Evolutionary conservation across 2,888 invertebrate species (phyloP), one percentile per base, ranked within the genome.

Genomic region (Orthosia incerta): DNA sequence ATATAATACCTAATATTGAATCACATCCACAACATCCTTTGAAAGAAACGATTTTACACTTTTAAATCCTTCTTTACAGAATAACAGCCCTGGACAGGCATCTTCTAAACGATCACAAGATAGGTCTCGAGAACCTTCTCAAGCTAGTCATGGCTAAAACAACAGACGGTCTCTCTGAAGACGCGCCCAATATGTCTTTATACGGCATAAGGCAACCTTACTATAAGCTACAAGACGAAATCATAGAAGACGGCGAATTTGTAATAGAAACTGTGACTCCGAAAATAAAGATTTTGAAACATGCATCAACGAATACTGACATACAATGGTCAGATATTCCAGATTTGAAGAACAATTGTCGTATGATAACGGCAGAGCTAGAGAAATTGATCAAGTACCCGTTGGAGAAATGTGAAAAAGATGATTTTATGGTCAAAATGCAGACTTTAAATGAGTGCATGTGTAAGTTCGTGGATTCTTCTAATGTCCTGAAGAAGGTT

Each of bases 71-170:
- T 50, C 13, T 74, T 89, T 86, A 0, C 93, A 96, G 96, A 79
- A 96, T 96, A 89, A 96, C 96, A 84, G 93, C 92, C 0, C 79
- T 96, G 3, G 96, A 96, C 59, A 89, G 96, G 2, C 96, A 96
- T 81, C 92, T 96, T 0, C 81, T 96, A 0, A 95, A 93, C 82
- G 89, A 95, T 63, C 96, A 96, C 83, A 94, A 95, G 82, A 93
- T 96, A 1, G 92, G 94, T 1, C 82, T 96, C 0, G 95, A 95
- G 12, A 94, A 90, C 55, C 89, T 96, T 0, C 88, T 96, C 0
- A 93, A 95, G 55, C 87, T 96, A 0, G 96, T 96, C 0, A 91
- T 96, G 92, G 91, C 93, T 0, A 96, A 96, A 87, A 96, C 96
- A 0, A 94, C 91, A 86, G 93, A 95, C 9, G 93, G 95, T 0